phyloP scores from a whole-genome alignment of 1,140 invertebrate genomes.

The Apis florea region DNA sequence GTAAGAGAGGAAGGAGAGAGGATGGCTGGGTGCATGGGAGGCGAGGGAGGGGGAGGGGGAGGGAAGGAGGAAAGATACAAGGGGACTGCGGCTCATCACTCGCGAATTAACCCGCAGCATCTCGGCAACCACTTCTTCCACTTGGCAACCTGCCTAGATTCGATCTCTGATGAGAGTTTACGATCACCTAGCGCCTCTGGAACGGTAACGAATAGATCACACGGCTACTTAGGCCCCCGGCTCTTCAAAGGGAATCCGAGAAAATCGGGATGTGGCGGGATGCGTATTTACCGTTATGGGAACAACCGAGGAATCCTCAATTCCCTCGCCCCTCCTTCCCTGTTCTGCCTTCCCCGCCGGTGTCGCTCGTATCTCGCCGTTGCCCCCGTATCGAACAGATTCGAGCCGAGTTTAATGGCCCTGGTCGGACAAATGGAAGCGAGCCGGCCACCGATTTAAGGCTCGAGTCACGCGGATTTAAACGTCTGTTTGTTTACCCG shows the following conservation, averaged over 20 bases:
- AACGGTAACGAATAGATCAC: constrained; percentile 63
- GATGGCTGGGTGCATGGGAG: not conserved
- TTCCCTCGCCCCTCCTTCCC: too few relatives aligned
- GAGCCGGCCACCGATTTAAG: constrained; percentile 6
- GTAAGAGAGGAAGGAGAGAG: constrained; percentile 25
- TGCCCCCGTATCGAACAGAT: not conserved
- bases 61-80: constrained; percentile 55
- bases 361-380: constrained; percentile 5
- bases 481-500: constrained; percentile 31
- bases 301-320: not conserved
- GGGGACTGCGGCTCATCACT: constrained; percentile 62
- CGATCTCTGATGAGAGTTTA: constrained; percentile 70
- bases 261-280: constrained; percentile 30
- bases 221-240: not conserved
- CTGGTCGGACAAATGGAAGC: constrained; percentile 29
- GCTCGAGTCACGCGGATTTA: not conserved
- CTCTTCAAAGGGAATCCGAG: constrained; percentile 26
- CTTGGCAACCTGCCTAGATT: constrained; percentile 53
- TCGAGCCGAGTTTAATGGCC: constrained; percentile 14
- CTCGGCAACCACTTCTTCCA: constrained; percentile 63
- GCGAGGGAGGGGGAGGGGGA: constrained; percentile 35
- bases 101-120: constrained; percentile 68
- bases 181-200: constrained; percentile 56
- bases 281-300: constrained; percentile 15
- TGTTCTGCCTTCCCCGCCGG: not conserved